phyloP scores from a whole-genome alignment of 2,888 invertebrate genomes.

The Margaritifera margaritifera region DNA sequence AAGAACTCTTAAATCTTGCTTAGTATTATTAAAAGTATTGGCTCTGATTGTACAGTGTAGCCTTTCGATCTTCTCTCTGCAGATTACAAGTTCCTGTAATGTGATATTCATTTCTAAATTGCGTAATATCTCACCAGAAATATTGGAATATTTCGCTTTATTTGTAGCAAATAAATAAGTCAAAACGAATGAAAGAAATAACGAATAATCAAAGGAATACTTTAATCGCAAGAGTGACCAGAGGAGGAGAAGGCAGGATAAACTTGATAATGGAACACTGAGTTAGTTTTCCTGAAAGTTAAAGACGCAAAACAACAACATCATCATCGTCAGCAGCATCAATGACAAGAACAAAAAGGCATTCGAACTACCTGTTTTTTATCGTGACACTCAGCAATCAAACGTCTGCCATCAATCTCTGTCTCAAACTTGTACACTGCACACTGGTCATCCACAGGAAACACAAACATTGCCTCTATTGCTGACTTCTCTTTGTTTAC shows the following conservation, averaged over 20 bases:
- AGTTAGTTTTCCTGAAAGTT: neutral
- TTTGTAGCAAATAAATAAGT: too few species aligned
- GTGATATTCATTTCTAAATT: too few species aligned
- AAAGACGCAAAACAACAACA: neutral
- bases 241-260: neutral
- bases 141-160: too few species aligned
- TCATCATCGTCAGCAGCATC: neutral
- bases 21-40: too few species aligned
- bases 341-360: neutral
- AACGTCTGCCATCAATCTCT: constrained; percentile 45
- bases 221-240: neutral
- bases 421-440: constrained; percentile 59
- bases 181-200: too few species aligned
- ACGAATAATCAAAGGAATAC: too few species aligned
- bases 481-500: constrained; percentile 40
- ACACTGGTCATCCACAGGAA: constrained; percentile 57
- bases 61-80: too few species aligned
- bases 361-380: constrained; percentile 57
- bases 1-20: too few species aligned
- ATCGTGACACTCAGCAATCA: constrained; percentile 57
- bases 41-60: too few species aligned
- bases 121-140: too few species aligned
- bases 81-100: too few species aligned
- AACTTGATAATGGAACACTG: neutral
- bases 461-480: constrained; percentile 52